Evolutionary conservation across 1,140 invertebrate genomes (phyloP), one percentile per base, ranked within the genome.

Genomic region (Tetragonula clypearis): DNA sequence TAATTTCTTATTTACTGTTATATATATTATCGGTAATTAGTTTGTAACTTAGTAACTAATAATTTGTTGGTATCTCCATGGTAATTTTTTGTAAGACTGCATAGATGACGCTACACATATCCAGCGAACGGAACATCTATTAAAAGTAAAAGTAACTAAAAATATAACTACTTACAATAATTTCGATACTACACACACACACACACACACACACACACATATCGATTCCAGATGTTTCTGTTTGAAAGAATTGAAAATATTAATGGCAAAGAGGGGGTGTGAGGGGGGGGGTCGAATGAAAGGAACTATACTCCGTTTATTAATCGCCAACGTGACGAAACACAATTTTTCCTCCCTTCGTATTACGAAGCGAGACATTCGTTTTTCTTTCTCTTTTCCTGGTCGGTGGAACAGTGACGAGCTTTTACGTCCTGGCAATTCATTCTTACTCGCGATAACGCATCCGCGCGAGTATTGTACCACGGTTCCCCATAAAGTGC

Each of bases 311-410:
- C 11, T 35, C 19, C 74, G n/a, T 35, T 86, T 88, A 88, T 87
- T 88, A 88, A 88, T 88, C 85, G 76, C 62, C 62, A 65, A 88
- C 86, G 87, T 86, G 86, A 83, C 80, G 76, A 68, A 86, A 72
- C 69, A 58, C 80, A 75, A 88, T 88, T 81, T 81, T 86, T 89
- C 66, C 56, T 41, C 79, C 41, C 58, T 79, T 69, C 78, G n/a
- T 23, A 78, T 86, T 66, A 58, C 58, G 53, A 66, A 62, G 53
- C 60, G 65, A 79, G 75, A 86, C 79, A 85, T 65, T 84, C 21
- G 55, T 87, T 88, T 86, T 88, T 73, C 72, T 72, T n/a, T n/a
- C 81, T 85, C 86, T 85, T 87, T 86, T 88, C 68, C 26, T n/a
- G 81, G 72, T 88, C 78, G 58, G 11, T n/a, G 21, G 76, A 80